Conservation (phyloP, 2,797 vertebrate species). For the Lacerta viridis region DNA sequence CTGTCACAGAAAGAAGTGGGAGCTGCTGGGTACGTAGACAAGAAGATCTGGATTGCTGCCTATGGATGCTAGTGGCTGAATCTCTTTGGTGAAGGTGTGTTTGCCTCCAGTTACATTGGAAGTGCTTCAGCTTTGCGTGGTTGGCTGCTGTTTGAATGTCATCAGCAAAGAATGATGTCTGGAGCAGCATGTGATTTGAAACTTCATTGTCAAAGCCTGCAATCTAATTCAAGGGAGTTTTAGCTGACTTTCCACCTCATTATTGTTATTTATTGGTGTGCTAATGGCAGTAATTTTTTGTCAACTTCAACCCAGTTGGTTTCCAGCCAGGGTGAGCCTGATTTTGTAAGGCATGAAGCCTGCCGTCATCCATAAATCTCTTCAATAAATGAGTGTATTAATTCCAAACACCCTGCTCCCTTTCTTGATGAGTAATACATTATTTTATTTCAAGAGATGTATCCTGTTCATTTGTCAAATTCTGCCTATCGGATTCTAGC, state of each 20-base stretch:
- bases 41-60: neutral
- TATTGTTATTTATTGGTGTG: rapidly evolving
- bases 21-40: neutral
- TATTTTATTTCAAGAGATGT: conserved; percentile 44
- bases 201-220: neutral
- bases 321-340: neutral
- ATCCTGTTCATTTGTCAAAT: conserved; percentile 48
- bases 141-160: neutral
- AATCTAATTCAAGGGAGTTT: neutral
- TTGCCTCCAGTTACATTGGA: neutral
- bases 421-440: conserved; percentile 29
- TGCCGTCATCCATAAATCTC: conserved; percentile 48
- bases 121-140: neutral
- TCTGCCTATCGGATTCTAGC: conserved; percentile 38
- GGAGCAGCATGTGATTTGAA: neutral
- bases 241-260: conserved; percentile 2
- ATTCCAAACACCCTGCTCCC: conserved; percentile 32
- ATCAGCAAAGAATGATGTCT: neutral
- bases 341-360: neutral
- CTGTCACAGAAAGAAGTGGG: neutral
- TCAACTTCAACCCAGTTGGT: neutral
- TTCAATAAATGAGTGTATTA: conserved; percentile 45
- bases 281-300: neutral
- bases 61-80: neutral
- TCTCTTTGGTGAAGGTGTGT: neutral